Base-by-base conservation (phyloP, 2,888 invertebrate species). In the Drosophila austrosaltans region DNA sequence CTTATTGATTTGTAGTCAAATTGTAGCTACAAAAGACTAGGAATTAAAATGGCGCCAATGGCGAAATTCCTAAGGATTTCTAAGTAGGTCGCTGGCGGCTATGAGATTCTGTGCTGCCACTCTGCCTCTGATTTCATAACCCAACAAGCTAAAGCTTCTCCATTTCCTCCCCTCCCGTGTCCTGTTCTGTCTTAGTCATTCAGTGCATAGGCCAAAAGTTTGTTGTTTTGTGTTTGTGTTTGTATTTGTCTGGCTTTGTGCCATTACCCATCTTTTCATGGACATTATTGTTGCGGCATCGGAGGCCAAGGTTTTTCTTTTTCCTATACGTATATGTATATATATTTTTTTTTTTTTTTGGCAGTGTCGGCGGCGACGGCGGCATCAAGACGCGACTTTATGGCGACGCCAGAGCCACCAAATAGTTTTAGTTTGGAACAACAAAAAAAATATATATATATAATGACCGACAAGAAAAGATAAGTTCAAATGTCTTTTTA, bases 301-400 rank as follows among this genome's bases (percentile, higher is more conserved):
- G 60, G 80, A 81, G 85, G 80, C 85, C 89, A 85, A 89, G 89
- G 89, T 81, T 82, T 83, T 81, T 70, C 69, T 25, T 22, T 48
- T 22, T 20, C 1, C 8, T 36, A 36, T 36, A 36, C 2, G 1
- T 36, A 8, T 4, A 8, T 32, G 7, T 32, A 32, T 32, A 32
- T 32, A 32, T n/a, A 42, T n/a, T n/a, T n/a, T n/a, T 57, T 12
- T 57, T 57, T 36, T 56, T 56, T 56, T 57, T 57, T 48, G 36
- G 36, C 36, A 36, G 36, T 36, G 10, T 48, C 4, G 22, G 48
- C 48, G 22, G 48, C 48, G 60, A 32, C 67, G 89, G 78, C 90
- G 91, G 81, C 90, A 86, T 62, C 64, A 73, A 79, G 91, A 75
- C 91, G 89, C 90, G 91, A 76, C 91, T 78, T 72, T 67, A 65